Evolutionary conservation across 37 sponge, comb jelly and placozoan genomes (phyloP).

Genomic region (Sycon ciliatum): DNA sequence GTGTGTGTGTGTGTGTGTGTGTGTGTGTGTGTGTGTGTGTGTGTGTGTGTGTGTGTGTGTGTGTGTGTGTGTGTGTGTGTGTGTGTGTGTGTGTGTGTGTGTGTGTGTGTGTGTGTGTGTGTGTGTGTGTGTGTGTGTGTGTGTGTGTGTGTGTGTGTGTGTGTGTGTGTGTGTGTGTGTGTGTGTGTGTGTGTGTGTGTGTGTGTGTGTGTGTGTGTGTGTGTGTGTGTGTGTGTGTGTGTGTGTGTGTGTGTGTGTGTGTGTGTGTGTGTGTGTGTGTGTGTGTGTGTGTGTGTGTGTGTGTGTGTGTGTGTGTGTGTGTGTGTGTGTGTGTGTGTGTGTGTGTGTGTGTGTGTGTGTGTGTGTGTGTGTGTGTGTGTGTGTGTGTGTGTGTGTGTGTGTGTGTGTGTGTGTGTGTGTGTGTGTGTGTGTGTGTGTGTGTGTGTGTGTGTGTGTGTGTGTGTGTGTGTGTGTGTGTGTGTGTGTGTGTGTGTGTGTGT

Average conservation of each 20-base stretch:
- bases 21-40: neutral
- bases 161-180: slow-evolving; percentile 1
- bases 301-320: slow-evolving; percentile 5
- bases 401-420: slow-evolving; percentile 1
- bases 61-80: slow-evolving; percentile 5
- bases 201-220: slow-evolving; percentile 5
- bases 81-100: slow-evolving; percentile 5
- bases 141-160: neutral
- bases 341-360: slow-evolving; percentile 5
- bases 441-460: slow-evolving; percentile 5
- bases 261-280: neutral
- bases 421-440: slow-evolving; percentile 5
- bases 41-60: slow-evolving; percentile 1
- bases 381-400: neutral
- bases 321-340: slow-evolving; percentile 5
- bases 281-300: slow-evolving; percentile 1
- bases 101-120: slow-evolving; percentile 5
- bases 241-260: slow-evolving; percentile 5
- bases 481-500: slow-evolving; percentile 5
- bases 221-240: slow-evolving; percentile 5
- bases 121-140: slow-evolving; percentile 5
- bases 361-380: slow-evolving; percentile 5
- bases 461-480: slow-evolving; percentile 5
- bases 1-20: slow-evolving; percentile 5
- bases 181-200: slow-evolving; percentile 5